phyloP scores from a whole-genome alignment of 1,140 invertebrate species.

The Cydia amplana region DNA sequence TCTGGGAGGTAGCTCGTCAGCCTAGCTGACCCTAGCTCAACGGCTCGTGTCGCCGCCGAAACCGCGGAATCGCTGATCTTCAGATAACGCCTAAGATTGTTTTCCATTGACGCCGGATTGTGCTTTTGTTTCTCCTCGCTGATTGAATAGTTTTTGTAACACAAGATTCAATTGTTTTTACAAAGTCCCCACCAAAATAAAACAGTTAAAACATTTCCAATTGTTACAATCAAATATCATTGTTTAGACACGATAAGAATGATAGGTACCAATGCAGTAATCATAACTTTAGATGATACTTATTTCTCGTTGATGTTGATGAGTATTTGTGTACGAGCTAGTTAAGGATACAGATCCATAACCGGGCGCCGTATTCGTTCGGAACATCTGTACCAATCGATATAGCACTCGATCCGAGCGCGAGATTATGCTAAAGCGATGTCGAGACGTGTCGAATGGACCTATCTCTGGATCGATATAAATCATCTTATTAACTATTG shows the following conservation, averaged over 20 bases:
- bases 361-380: conserved; percentile 39
- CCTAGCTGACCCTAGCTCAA: conserved; percentile 40
- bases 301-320: conserved; percentile 24
- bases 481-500: conserved; percentile 79
- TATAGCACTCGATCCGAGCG: conserved; percentile 69
- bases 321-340: conserved; percentile 12
- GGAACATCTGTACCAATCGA: conserved; percentile 69
- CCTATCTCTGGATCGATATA: conserved; percentile 74
- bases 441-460: conserved; percentile 68
- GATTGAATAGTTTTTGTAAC: conserved; percentile 3
- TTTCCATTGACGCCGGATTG: conserved; percentile 29
- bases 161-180: conserved; percentile 10
- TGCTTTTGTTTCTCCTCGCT: conserved; percentile 38
- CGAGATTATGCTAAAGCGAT: conserved; percentile 77
- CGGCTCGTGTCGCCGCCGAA: conserved; percentile 55
- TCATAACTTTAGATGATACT: conserved; percentile 17
- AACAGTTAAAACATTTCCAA: background rate
- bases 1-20: conserved; percentile 70
- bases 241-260: conserved; percentile 8
- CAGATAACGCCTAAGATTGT: conserved; percentile 34
- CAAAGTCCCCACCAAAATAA: background rate
- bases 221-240: conserved; percentile 5
- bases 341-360: conserved; percentile 26
- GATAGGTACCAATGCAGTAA: conserved; percentile 2
- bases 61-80: conserved; percentile 47